A percentile compares a stretch with the other conserved stretches of the same genome.
These are phyloP conservation scores for Yponomeuta cagnagella DNA, from an alignment of 2,888 invertebrate genomes.

Conservation along the genomic window DNA sequence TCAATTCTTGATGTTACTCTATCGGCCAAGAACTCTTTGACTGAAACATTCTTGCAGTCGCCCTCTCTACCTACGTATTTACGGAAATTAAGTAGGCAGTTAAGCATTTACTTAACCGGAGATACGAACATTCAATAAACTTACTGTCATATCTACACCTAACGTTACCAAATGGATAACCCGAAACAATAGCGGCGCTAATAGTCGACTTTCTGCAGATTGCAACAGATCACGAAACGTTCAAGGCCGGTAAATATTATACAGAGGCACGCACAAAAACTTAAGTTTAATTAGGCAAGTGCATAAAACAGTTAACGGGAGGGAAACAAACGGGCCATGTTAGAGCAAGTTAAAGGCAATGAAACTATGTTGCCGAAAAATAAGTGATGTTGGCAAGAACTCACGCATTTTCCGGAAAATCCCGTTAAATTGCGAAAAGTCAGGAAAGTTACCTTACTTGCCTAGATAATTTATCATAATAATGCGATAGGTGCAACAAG, in stretches of 20 bases:
- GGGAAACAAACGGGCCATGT: neutral
- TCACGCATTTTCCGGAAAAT: neutral
- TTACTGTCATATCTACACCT: no score
- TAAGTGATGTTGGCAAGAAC: neutral
- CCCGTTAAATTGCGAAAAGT: neutral
- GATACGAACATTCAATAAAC: no score
- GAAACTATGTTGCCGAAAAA: neutral
- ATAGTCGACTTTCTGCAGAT: conserved; percentile 7
- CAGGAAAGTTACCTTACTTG: neutral
- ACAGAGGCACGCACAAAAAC: conserved; percentile 8
- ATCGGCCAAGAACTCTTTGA: no score
- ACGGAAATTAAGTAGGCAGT: no score
- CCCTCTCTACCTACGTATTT: no score
- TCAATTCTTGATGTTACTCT: no score
- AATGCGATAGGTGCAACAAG: neutral
- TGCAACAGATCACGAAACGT: conserved; percentile 10
- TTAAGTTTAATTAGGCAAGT: conserved; percentile 9
- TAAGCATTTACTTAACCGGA: no score
- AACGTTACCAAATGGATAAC: no score
- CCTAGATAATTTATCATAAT: neutral
- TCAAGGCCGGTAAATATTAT: conserved; percentile 11
- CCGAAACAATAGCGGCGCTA: conserved; percentile 6
- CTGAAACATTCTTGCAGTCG: no score
- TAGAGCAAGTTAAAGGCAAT: no score
- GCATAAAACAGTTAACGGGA: neutral